Base-by-base conservation (phyloP, 2,797 vertebrate genomes). In the Spinibarbus caldwelli region DNA sequence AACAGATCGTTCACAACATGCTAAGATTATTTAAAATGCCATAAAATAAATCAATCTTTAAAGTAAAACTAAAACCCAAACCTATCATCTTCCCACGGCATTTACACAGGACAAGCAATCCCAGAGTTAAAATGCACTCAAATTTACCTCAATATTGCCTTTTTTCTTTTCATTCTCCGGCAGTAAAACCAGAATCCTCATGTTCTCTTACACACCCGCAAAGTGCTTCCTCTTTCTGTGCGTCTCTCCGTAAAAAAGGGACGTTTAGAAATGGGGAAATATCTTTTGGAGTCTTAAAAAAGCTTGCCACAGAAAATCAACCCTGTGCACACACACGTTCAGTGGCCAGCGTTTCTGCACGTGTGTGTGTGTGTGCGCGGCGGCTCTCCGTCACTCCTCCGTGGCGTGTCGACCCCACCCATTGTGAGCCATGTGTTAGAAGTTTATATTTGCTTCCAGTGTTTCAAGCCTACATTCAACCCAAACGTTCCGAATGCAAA, bases 161-260 rank as follows among this genome's bases (percentile, higher is more conserved):
- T 83, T 90, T 90, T 92, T 93, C 92, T 94, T 95, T 83, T 95
- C 94, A 95, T 95, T 93, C 70, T 95, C 93, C 10, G 92, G 91
- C 89, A 94, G 91, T 90, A 96, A 88, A 83, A 95, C 91, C 90
- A 93, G 82, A 91, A 95, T 95, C 89, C 93, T 93, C 92, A 95
- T 92, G 67, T 92, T 94, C 88, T 73, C 75, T 78, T 85, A 83
- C 34, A 70, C 75, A 81, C 83, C 76, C 77, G 66, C 77, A 67
- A 72, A 76, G 78, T 62, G 57, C 68, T 91, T 91, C 89, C 91
- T 88, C 87, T 85, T 87, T 86, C 85, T 23, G 31, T 2, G 57
- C 0, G 31, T 45, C 77, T 88, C 83, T 72, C 62, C 8, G 77
- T 86, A 23, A 34, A 83, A 83, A 87, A 78, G 86, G 89, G 83